These are phyloP conservation scores for Ochlodes sylvanus DNA, from an alignment of 2,888 invertebrate genomes.

Conservation along the genomic window DNA sequence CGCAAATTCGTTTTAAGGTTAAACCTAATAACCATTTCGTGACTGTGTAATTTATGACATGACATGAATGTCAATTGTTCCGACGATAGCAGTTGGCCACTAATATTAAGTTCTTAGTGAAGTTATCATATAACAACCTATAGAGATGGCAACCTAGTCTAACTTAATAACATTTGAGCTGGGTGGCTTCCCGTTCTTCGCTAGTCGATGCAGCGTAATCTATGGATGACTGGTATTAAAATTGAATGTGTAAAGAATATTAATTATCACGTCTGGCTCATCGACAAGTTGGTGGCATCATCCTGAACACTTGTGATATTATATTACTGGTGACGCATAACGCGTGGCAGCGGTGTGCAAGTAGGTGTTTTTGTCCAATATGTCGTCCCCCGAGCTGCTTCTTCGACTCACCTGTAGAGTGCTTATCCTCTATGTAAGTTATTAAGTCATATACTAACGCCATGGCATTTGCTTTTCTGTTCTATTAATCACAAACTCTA, in stretches of 20 bases:
- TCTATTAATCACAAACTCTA: background rate
- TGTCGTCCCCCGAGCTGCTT: conserved; percentile 58
- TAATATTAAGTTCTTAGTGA: conserved; percentile 4
- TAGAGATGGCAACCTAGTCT: background rate
- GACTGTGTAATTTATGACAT: conserved; percentile 29
- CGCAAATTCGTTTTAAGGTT: conserved; percentile 24
- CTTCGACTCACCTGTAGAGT: conserved; percentile 53
- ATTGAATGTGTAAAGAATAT: conserved; percentile 27
- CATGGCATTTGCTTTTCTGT: background rate
- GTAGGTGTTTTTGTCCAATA: conserved; percentile 43
- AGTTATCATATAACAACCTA: background rate
- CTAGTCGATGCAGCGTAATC: conserved; percentile 9
- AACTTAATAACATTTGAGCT: background rate
- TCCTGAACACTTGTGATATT: conserved; percentile 62
- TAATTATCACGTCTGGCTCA: conserved; percentile 28
- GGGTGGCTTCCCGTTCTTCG: background rate
- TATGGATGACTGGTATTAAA: conserved; percentile 22
- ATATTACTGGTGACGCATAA: conserved; percentile 41
- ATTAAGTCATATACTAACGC: background rate
- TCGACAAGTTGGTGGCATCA: conserved; percentile 57
- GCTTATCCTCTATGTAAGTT: conserved; percentile 59
- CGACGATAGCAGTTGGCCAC: conserved; percentile 10
- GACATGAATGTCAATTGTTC: conserved; percentile 27
- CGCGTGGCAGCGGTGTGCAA: conserved; percentile 34
- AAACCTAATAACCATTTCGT: conserved; percentile 25